These are phyloP conservation scores for Actias luna DNA, from an alignment of 2,888 invertebrate species.

Conservation along the genomic window DNA sequence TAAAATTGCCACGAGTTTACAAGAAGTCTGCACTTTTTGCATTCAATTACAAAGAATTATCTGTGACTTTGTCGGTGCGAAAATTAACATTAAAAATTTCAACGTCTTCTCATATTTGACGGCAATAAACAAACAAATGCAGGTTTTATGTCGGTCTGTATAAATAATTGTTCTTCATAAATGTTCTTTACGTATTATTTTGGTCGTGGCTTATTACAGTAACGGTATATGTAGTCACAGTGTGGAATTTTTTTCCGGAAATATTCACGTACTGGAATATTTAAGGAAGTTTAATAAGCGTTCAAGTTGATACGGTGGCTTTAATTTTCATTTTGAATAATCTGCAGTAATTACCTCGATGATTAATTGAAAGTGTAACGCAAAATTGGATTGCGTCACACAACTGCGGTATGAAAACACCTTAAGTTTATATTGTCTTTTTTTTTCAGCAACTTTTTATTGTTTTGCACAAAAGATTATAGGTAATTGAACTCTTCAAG, in stretches of 20 bases:
- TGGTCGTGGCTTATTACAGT: slow-evolving; percentile 25
- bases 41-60: slow-evolving; percentile 61
- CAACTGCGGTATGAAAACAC: slow-evolving; percentile 63
- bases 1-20: slow-evolving; percentile 51
- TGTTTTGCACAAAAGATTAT: slow-evolving; percentile 57
- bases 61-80: slow-evolving; percentile 57
- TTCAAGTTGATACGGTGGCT: slow-evolving; percentile 21
- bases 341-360: slow-evolving; percentile 41
- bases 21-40: slow-evolving; percentile 76
- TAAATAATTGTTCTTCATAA: slow-evolving; percentile 56
- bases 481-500: slow-evolving; percentile 75
- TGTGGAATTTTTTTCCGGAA: slow-evolving; percentile 26
- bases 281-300: slow-evolving; percentile 7
- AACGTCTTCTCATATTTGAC: slow-evolving; percentile 56
- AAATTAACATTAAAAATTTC: slow-evolving; percentile 67
- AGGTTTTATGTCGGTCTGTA: slow-evolving; percentile 54
- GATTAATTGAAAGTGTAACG: slow-evolving; percentile 62
- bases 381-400: slow-evolving; percentile 57
- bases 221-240: slow-evolving; percentile 27
- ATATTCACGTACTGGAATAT: slow-evolving; percentile 10
- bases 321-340: slow-evolving; percentile 17
- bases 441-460: slow-evolving; percentile 57
- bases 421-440: slow-evolving; percentile 45
- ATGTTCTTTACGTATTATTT: slow-evolving; percentile 38
- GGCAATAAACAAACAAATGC: slow-evolving; percentile 64